These are phyloP conservation scores for Mechanitis messenoides DNA, from an alignment of 2,888 invertebrate genomes.

Conservation along the genomic window DNA sequence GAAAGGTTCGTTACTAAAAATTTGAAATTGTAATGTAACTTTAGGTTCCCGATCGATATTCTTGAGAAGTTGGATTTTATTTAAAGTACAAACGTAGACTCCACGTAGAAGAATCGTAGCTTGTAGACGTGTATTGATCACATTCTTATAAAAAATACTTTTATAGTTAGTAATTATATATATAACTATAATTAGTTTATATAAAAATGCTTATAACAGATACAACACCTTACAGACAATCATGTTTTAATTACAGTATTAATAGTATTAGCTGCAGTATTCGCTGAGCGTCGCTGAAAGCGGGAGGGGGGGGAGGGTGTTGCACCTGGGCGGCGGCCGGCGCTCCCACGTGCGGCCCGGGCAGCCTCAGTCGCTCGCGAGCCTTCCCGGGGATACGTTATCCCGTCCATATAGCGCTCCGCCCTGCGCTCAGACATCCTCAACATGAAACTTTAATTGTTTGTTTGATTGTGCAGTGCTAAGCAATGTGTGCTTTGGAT, in stretches of 20 bases:
- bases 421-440: slow-evolving; percentile 37
- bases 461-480: slow-evolving; percentile 54
- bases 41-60: background rate
- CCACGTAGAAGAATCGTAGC: background rate
- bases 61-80: background rate
- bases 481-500: slow-evolving; percentile 20
- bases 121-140: slow-evolving; percentile 2
- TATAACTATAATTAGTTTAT: too few species aligned
- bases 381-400: slow-evolving; percentile 40
- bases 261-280: slow-evolving; percentile 4
- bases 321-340: slow-evolving; percentile 70
- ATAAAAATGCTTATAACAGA: too few species aligned
- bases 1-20: too few species aligned
- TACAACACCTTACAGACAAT: background rate
- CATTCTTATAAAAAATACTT: slow-evolving; percentile 1
- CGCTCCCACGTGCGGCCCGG: slow-evolving; percentile 62
- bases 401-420: slow-evolving; percentile 8
- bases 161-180: too few species aligned
- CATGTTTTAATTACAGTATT: background rate
- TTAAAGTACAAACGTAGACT: background rate
- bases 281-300: slow-evolving; percentile 16
- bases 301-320: slow-evolving; percentile 44
- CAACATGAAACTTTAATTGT: slow-evolving; percentile 57
- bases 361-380: slow-evolving; percentile 58
- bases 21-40: too few species aligned